Evolutionary conservation across 1,140 invertebrate species (phyloP), one percentile per base, ranked within the genome.

Genomic region (Lysiphlebus fabarum): DNA sequence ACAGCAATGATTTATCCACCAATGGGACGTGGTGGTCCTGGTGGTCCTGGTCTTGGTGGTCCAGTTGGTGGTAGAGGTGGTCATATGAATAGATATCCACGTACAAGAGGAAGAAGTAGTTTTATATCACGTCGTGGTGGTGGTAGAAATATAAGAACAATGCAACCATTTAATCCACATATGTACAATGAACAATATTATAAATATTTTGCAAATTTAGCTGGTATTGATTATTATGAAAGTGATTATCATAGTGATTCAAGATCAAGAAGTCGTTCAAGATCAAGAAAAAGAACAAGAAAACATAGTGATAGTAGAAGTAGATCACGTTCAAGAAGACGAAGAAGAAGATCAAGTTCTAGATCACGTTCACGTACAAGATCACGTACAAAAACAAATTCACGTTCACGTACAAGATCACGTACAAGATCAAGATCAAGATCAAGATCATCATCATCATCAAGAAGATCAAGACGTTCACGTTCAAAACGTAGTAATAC

Each of bases 101-200:
- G 70, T 1, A 69, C 68, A 8, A 60, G 63, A 40, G 62, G 60
- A 0, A 64, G 73, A 57, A 62, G 67, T 9, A 61, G 62, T 33
- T 17, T 54, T 12, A 43, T 42, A 9, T 65, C 68, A 36, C 65
- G 71, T 4, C 59, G 58, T 1, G 50, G 53, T 58, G 63, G 68
- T 38, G 62, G 65, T 4, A 62, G 63, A 11, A 64, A 67, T 42
- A 34, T 47, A 10, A 61, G 65, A 10, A 34, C 60, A 5, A 43
- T 70, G 7, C 67, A 68, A 14, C 41, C 65, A 0, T 70, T 72
- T 34, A 73, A 72, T 62, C 70, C 73, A 3, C 72, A 71, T 45
- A 56, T 76, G n/a, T 72, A 75, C 58, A 76, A 80, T 57, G 71
- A 79, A 43, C 72, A 78, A 54, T 79, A 78, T 55, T 77, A 79